Conservation (phyloP, 2,113 vertebrate species). For the Theristicus caerulescens region DNA sequence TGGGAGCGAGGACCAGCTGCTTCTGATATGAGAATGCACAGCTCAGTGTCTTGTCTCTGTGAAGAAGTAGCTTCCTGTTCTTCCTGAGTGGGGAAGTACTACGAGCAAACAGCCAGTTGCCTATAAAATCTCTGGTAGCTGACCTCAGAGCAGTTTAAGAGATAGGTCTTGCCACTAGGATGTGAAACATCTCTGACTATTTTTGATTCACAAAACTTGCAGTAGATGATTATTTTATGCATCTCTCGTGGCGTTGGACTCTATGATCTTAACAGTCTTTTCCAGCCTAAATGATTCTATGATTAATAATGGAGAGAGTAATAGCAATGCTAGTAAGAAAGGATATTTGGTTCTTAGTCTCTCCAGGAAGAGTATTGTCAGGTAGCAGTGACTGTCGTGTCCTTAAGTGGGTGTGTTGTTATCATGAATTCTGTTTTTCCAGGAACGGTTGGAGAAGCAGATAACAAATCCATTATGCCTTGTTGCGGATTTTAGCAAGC, state of each 20-base stretch:
- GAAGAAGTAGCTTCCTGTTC: neutral
- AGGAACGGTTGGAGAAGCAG: conserved; percentile 90
- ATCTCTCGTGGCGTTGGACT: neutral
- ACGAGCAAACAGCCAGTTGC: neutral
- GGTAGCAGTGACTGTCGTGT: neutral
- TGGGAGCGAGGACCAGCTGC: neutral
- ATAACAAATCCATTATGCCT: conserved; percentile 85
- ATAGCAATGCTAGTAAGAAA: neutral
- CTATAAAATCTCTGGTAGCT: neutral
- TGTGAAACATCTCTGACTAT: neutral
- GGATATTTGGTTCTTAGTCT: neutral
- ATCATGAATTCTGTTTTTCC: neutral
- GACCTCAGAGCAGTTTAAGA: neutral
- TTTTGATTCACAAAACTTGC: neutral
- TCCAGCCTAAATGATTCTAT: neutral
- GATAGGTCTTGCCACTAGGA: neutral
- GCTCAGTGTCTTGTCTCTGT: neutral
- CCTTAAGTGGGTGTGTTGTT: neutral
- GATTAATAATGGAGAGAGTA: neutral
- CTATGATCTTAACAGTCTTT: neutral
- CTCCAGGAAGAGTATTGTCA: neutral
- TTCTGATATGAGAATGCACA: neutral
- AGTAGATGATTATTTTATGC: neutral
- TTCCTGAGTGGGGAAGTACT: neutral
- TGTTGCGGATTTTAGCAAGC: conserved; percentile 91